phyloP scores from a whole-genome alignment of 1,140 invertebrate species.

The Cydia pomonella region DNA sequence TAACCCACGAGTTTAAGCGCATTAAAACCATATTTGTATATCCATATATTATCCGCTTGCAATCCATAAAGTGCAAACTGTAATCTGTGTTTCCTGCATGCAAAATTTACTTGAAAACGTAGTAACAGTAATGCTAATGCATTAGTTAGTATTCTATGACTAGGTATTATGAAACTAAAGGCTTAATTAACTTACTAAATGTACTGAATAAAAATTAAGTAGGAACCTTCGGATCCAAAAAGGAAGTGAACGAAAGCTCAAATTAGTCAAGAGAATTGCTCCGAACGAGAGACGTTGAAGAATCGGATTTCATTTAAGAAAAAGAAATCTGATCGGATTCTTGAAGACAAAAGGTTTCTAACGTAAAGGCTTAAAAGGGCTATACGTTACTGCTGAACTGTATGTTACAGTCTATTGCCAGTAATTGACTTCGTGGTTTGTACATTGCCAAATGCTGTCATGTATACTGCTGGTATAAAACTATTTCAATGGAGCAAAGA shows the following conservation, averaged over 20 bases:
- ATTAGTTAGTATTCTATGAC: no score
- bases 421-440: neutral
- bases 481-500: no score
- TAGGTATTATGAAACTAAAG: neutral
- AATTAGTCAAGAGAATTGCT: constrained; percentile 15
- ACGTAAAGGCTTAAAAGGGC: constrained; percentile 2
- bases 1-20: no score
- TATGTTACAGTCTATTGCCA: neutral
- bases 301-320: constrained; percentile 23
- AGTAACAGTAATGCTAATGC: no score
- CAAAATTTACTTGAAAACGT: no score
- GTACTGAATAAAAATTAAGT: neutral
- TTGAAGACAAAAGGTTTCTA: constrained; percentile 23
- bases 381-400: neutral
- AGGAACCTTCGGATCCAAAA: neutral
- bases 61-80: no score
- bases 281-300: constrained; percentile 8
- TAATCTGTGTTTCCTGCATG: no score
- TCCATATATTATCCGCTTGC: no score
- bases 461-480: no score
- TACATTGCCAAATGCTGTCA: no score
- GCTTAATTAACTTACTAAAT: neutral
- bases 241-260: neutral
- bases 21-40: no score
- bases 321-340: constrained; percentile 27